Evolutionary conservation across 53 echinoderm and acorn worm species (phyloP).

Genomic region (Mesocentrotus franciscanus): DNA sequence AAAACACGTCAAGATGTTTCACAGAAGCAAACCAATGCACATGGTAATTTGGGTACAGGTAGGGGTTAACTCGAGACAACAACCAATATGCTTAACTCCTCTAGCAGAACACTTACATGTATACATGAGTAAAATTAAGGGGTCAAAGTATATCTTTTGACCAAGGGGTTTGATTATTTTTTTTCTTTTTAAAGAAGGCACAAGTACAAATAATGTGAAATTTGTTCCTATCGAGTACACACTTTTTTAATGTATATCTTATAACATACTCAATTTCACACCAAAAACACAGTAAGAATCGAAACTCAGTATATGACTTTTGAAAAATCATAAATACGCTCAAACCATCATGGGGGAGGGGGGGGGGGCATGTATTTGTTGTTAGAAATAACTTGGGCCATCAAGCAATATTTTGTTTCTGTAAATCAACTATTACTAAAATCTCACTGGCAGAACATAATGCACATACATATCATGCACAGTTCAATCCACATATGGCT

Average conservation of each 20-base stretch:
- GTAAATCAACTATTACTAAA: not conserved
- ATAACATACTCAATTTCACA: not conserved
- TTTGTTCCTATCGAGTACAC: too few species aligned
- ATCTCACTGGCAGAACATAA: not conserved
- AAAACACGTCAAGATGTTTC: not conserved
- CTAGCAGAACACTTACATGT: not conserved
- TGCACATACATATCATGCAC: slow-evolving; percentile 1
- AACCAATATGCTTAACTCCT: not conserved
- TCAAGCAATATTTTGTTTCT: not conserved
- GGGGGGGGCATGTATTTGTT: not conserved
- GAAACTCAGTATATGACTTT: not conserved
- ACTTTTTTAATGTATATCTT: not conserved
- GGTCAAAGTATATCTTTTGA: not conserved
- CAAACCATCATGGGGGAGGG: not conserved
- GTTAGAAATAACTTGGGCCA: not conserved
- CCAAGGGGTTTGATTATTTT: not conserved
- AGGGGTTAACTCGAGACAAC: not conserved
- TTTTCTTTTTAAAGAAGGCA: not conserved
- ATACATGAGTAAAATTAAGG: not conserved
- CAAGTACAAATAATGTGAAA: not conserved
- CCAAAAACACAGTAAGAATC: not conserved
- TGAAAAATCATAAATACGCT: not conserved
- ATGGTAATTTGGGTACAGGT: not conserved
- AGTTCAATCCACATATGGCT: not conserved
- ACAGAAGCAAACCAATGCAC: not conserved